Evolutionary conservation across 1,140 invertebrate genomes (phyloP).

Genomic region (Archivesica marissinica): DNA sequence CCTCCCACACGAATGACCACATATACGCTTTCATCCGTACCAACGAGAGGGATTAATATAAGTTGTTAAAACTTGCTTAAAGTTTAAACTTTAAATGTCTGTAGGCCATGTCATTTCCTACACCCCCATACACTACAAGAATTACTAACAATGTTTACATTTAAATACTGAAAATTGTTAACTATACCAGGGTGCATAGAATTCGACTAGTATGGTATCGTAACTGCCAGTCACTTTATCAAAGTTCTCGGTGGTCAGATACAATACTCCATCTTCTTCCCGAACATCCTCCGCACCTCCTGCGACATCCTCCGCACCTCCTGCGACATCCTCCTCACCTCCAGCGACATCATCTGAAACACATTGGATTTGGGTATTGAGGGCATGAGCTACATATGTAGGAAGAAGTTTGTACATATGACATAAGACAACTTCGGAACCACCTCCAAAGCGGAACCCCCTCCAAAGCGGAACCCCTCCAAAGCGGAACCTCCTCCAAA

Average conservation of each 20-base stretch:
- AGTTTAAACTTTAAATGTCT: not conserved
- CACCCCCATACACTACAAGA: not conserved
- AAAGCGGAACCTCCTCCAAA: too few species aligned
- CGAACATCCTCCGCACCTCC: constrained; percentile 73
- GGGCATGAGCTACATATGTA: not conserved
- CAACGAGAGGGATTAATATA: too few species aligned
- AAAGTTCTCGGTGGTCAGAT: constrained; percentile 84
- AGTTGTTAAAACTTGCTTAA: too few species aligned
- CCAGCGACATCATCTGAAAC: constrained; percentile 48
- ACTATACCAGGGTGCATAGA: constrained; percentile 86
- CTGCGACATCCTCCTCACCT: constrained; percentile 63
- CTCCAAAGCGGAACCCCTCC: not conserved
- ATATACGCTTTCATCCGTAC: too few species aligned
- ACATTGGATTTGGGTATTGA: not conserved
- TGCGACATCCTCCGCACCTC: constrained; percentile 66
- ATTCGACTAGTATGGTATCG: constrained; percentile 85
- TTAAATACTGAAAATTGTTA: not conserved
- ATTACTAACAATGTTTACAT: not conserved
- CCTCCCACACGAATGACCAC: too few species aligned
- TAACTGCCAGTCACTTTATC: constrained; percentile 82
- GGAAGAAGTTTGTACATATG: not conserved
- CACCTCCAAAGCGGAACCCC: not conserved
- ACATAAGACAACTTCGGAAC: not conserved
- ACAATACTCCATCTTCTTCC: constrained; percentile 84
- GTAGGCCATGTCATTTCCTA: not conserved